These are phyloP conservation scores for Rhyacophila brunnea DNA, from an alignment of 1,140 invertebrate species.

Conservation along the genomic window DNA sequence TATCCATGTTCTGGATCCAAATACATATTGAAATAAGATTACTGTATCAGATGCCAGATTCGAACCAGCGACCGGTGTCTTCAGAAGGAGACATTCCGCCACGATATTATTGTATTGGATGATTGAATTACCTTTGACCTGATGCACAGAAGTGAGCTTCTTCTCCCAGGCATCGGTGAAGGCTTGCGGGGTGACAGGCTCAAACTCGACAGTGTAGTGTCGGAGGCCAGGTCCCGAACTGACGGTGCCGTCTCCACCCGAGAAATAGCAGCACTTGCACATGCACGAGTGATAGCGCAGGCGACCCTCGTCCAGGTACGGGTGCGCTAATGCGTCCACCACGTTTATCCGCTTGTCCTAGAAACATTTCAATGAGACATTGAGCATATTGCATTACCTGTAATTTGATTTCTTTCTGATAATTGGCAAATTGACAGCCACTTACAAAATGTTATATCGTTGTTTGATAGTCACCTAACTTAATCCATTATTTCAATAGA, in stretches of 20 bases:
- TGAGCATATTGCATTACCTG: no score
- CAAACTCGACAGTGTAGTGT: conserved; percentile 90
- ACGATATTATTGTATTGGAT: no score
- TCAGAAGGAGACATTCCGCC: no score
- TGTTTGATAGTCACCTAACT: no score
- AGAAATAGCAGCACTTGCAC: conserved; percentile 95
- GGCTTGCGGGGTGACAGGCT: conserved; percentile 82
- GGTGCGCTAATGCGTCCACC: conserved; percentile 90
- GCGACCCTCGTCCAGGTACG: conserved; percentile 95
- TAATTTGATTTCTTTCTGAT: no score
- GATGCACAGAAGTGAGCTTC: conserved; percentile 86
- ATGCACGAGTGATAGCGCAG: conserved; percentile 99
- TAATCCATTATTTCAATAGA: no score
- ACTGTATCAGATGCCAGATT: no score
- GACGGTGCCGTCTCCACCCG: conserved; percentile 54
- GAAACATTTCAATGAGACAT: conserved; percentile 21
- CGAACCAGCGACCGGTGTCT: no score
- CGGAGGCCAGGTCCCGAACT: conserved; percentile 60
- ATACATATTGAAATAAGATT: no score
- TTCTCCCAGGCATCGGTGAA: conserved; percentile 96
- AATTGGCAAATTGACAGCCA: no score
- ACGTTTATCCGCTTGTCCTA: conserved; percentile 93
- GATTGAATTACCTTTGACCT: conserved; percentile 83
- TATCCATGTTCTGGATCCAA: no score
- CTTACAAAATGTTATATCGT: no score